Base-by-base conservation (phyloP, 2,797 vertebrate species). In the Hemibagrus guttatus region DNA sequence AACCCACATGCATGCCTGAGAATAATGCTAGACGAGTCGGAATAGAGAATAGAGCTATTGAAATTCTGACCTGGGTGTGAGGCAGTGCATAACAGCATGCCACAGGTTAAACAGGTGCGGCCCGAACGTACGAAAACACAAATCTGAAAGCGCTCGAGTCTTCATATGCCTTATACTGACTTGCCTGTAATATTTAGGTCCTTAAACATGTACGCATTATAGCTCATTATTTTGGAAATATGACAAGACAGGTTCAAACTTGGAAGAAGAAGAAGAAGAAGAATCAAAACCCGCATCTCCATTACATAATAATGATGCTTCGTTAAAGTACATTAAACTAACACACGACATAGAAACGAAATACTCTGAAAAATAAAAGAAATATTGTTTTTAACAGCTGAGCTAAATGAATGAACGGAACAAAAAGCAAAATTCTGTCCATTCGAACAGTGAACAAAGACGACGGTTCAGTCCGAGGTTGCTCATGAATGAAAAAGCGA, bases 21-120 rank as follows among this genome's bases (percentile, higher is more conserved):
- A 54, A 82, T 11, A 49, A 82, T 6, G 11, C 39, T 21, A 63
- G 31, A 89, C 14, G 79, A 66, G 58, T 83, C n/a, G n/a, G n/a
- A n/a, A 82, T 82, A 66, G 17, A 68, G 58, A 80, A 61, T n/a
- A 17, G 31, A 16, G 64, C 83, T 80, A 59, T 68, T 80, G 85
- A 88, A 86, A 87, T 85, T 81, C 54, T 79, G 85, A 54, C 61
- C 74, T 54, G 52, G 28, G 28, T 39, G 49, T 88, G 72, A 86
- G 16, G 72, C 64, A 82, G 71, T 84, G 86, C 52, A 35, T 49
- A 86, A 66, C 61, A 66, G 61, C 21, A 35, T 28, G 66, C 59
- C 72, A 84, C 64, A 88, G 64, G 83, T 64, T 87, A 17, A 84
- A 26, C 82, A 80, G 85, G 84, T 82, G 31, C 59, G 75, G 56